Evolutionary conservation across 2,797 vertebrate genomes (phyloP), one percentile per base, ranked within the genome.

Genomic region (Cephalopachus bancanus): DNA sequence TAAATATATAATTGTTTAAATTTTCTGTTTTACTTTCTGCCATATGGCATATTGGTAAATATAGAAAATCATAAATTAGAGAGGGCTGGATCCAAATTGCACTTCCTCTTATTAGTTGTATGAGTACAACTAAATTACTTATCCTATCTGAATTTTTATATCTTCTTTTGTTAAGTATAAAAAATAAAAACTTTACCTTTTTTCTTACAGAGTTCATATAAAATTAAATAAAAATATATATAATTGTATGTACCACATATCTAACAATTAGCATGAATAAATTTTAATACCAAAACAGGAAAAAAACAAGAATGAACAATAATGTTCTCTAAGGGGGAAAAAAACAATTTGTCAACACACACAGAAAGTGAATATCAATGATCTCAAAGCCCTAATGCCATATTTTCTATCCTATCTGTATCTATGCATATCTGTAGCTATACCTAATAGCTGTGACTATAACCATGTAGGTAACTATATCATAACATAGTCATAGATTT

Each of bases 341-440:
- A 84, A 86, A 60, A 28, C 1, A 37, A 15, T 64, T 92, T 74
- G 3, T 11, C 53, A 85, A 28, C 17, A 67, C 11, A 83, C 3
- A 83, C 74, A 75, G 55, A 92, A 69, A 67, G 69, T n/a, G 17
- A 65, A 62, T 93, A 72, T 57, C 22, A 83, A 88, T 96, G 51
- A 85, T 69, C 8, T 55, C 57, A 88, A 84, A 69, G 55, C 60
- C 67, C 2, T 89, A 97, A 75, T n/a, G 53, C 2, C 71, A 22
- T 30, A 93, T n/a, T 93, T 44, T 2, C 0, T 86, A 84, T 75
- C 49, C 53, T 65, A 22, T 72, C 37, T n/a, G 6, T 67, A 5
- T 69, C 8, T 19, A 28, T 22, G 7, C 0, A 49, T 19, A 89
- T 7, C 64, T 76, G 72, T 1, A 55, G 67, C 9, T 60, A 3